Conservation (phyloP, 2,113 vertebrate species). For the Merops nubicus region DNA sequence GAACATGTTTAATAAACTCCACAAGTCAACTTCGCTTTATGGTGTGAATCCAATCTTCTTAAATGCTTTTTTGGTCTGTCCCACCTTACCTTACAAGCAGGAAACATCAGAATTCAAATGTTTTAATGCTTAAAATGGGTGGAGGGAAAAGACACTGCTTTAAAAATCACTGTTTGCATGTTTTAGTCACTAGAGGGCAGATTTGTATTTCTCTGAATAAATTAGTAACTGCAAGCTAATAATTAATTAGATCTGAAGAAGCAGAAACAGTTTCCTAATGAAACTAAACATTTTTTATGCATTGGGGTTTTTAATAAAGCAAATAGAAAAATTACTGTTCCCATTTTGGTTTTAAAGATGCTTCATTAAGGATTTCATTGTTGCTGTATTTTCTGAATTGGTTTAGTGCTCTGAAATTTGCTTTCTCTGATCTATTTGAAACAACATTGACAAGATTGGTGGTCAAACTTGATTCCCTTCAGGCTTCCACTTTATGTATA, state of each 20-base stretch:
- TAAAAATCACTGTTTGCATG: background rate
- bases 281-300: background rate
- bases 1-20: background rate
- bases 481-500: background rate
- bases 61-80: background rate
- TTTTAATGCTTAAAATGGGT: background rate
- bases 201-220: constrained; percentile 9
- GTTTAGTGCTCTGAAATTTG: background rate
- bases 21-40: background rate
- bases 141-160: background rate
- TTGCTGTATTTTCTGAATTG: background rate
- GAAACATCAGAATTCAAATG: background rate
- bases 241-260: background rate
- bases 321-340: constrained; percentile 12
- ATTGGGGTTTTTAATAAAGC: background rate
- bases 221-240: background rate
- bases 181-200: constrained; percentile 73
- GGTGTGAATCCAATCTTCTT: background rate
- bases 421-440: background rate
- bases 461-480: background rate
- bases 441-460: background rate
- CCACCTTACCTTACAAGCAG: background rate
- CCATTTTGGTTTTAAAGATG: background rate
- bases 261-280: background rate
- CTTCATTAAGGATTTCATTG: background rate